A percentile compares a stretch with the other conserved stretches of the same genome.
Evolutionary conservation across 2,113 vertebrate species (phyloP).

Genomic region (Takifugu bimaculatus): DNA sequence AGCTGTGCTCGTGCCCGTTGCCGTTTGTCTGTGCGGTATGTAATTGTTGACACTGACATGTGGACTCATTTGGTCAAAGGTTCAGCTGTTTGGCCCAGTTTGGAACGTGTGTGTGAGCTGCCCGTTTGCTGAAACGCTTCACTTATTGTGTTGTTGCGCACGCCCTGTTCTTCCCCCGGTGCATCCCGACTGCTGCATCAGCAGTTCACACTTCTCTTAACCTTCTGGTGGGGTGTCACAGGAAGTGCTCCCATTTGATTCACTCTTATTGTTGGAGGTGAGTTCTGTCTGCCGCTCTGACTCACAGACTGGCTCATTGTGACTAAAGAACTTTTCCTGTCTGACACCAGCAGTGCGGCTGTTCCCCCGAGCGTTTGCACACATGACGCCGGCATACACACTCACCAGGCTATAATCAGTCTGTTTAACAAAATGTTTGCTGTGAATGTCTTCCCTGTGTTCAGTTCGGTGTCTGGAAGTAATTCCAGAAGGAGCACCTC

Average conservation of each 20-base stretch:
- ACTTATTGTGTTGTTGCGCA: background rate
- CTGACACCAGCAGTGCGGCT: conserved; percentile 7
- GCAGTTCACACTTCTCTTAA: conserved; percentile 8
- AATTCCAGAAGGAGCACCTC: conserved; percentile 8
- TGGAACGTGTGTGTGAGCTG: conserved; percentile 3
- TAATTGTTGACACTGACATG: conserved; percentile 61
- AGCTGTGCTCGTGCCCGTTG: conserved; percentile 53
- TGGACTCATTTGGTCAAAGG: conserved; percentile 48
- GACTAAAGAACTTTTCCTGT: background rate
- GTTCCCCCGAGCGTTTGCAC: conserved; percentile 7
- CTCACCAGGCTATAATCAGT: conserved; percentile 37
- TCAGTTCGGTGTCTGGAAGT: conserved; percentile 23
- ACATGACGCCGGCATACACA: background rate
- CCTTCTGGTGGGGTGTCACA: conserved; percentile 25
- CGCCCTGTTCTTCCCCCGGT: no score
- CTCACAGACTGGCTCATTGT: conserved; percentile 21
- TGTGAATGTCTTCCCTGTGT: conserved; percentile 6
- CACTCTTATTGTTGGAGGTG: conserved; percentile 42
- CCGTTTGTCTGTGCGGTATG: conserved; percentile 54
- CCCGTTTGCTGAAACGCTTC: background rate
- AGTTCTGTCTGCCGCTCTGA: conserved; percentile 36
- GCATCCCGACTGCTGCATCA: background rate
- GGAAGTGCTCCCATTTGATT: conserved; percentile 58
- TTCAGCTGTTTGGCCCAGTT: conserved; percentile 48
- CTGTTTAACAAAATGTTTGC: conserved; percentile 27